Evolutionary conservation across 1,140 invertebrate genomes (phyloP), one percentile per base, ranked within the genome.

Genomic region (Lepeophtheirus salmonis): DNA sequence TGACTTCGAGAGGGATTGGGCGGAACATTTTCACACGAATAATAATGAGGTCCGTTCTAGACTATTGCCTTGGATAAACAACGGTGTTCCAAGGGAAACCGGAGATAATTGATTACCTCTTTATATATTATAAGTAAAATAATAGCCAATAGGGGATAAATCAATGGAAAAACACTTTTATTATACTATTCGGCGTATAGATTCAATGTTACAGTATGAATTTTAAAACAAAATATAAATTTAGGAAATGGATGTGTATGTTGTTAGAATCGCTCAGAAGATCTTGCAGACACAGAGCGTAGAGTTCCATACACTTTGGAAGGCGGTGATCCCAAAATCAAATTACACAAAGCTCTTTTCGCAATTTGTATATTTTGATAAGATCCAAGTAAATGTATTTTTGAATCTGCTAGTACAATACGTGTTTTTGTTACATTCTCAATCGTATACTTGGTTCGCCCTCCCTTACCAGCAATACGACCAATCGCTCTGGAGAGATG

Each of bases 351-450:
- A n/a, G 92, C 87, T 69, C 89, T 79, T 69, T 91, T 80, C 0
- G 95, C 96, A 59, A 95, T 70, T 66, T 90, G 84, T 63, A 98
- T 96, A 71, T 97, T 98, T 73, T 97, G 88, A 73, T 83, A 98
- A 63, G 92, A 94, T 41, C 96, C 96, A 50, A 99, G 75, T 61
- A 98, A 89, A 71, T 99, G 94, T 64, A 99, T 86, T 78, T 95
- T 96, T 62, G 78, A 81, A 68, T 97, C 92, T 49, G 94, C 94
- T 56, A 99, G 72, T 18, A 99, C 89, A 67, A 99, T 97, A 72
- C 96, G 81, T 0, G 94, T 97, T 74, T 96, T 97, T 10, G 95
- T 98, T 0, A 88, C 89, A 74, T 99, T 99, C 76, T 99, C 95
- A 68, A 99, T 97, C 1, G 92, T 96, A 67, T 89, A 97, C 70